Percentiles rank a stretch among this genome's conserved stretches.
Conservation (phyloP, 2,888 invertebrate species). For the Chymomyza procnemis region DNA sequence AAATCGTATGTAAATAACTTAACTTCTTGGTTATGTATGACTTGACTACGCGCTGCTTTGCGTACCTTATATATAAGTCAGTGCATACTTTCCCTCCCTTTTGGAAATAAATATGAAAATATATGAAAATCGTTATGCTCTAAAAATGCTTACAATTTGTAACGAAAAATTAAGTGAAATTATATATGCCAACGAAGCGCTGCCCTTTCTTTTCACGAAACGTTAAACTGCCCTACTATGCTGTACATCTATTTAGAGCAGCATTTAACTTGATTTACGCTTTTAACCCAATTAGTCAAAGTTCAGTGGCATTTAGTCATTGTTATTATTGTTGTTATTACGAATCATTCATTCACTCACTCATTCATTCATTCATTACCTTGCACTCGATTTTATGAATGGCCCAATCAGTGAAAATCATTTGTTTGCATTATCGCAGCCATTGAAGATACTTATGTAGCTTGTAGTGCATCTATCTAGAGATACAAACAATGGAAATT, state of each 20-base stretch:
- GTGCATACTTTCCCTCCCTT: not conserved
- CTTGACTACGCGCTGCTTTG: not conserved
- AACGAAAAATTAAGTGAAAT: constrained; percentile 46
- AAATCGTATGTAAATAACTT: constrained; percentile 10
- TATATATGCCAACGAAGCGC: constrained; percentile 38
- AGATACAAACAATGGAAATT: not conserved
- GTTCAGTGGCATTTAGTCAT: constrained; percentile 56
- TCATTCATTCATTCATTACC: too few species aligned
- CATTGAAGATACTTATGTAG: not conserved
- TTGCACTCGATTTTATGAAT: constrained; percentile 12
- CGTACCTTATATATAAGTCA: not conserved
- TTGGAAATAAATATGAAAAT: too few species aligned
- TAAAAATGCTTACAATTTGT: constrained; percentile 61
- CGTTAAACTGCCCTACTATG: too few species aligned
- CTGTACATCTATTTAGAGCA: constrained; percentile 7
- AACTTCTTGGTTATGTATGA: not conserved
- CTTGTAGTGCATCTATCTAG: not conserved
- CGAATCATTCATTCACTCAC: too few species aligned
- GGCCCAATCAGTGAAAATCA: constrained; percentile 1
- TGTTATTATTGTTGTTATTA: constrained; percentile 39
- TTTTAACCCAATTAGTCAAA: constrained; percentile 66
- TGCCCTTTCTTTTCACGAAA: constrained; percentile 54
- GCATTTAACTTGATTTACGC: constrained; percentile 52
- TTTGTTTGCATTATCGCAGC: not conserved
- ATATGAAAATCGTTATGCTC: constrained; percentile 48